These are phyloP conservation scores for Tricholauxania praeusta DNA, from an alignment of 2,888 invertebrate genomes.

Conservation along the genomic window DNA sequence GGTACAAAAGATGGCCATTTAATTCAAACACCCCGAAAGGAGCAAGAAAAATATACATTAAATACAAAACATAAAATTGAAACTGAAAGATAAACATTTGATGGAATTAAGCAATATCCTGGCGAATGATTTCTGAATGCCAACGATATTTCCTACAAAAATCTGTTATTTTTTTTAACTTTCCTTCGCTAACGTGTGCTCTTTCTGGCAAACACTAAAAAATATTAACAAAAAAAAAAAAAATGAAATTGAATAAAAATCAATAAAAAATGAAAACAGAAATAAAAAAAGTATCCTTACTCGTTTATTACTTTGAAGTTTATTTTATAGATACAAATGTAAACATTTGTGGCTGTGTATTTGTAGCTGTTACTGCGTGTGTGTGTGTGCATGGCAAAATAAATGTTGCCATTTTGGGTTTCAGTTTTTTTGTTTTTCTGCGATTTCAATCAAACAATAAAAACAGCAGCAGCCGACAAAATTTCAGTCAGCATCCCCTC, in stretches of 20 bases:
- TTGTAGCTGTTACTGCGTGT: neutral
- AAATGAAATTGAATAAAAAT: constrained; percentile 43
- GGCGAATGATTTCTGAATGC: constrained; percentile 39
- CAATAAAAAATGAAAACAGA: constrained; percentile 27
- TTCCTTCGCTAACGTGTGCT: neutral
- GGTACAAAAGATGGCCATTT: no score
- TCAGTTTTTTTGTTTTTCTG: constrained; percentile 12
- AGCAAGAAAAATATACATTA: no score
- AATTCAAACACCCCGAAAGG: no score
- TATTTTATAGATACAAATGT: constrained; percentile 6
- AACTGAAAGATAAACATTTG: constrained; percentile 43
- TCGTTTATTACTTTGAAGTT: neutral
- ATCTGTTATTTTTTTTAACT: constrained; percentile 14
- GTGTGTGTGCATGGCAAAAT: constrained; percentile 3
- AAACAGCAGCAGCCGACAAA: constrained; percentile 44
- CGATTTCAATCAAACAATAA: constrained; percentile 48
- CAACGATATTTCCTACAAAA: constrained; percentile 47
- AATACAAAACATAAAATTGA: constrained; percentile 2
- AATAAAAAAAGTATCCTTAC: constrained; percentile 17
- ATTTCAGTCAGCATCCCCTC: constrained; percentile 28
- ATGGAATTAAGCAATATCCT: constrained; percentile 52
- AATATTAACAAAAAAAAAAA: constrained; percentile 20
- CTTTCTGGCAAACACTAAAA: constrained; percentile 7
- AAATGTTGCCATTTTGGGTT: constrained; percentile 23
- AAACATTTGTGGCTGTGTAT: neutral